Evolutionary conservation across 2,797 vertebrate species (phyloP).

Genomic region (Molossus molossus): DNA sequence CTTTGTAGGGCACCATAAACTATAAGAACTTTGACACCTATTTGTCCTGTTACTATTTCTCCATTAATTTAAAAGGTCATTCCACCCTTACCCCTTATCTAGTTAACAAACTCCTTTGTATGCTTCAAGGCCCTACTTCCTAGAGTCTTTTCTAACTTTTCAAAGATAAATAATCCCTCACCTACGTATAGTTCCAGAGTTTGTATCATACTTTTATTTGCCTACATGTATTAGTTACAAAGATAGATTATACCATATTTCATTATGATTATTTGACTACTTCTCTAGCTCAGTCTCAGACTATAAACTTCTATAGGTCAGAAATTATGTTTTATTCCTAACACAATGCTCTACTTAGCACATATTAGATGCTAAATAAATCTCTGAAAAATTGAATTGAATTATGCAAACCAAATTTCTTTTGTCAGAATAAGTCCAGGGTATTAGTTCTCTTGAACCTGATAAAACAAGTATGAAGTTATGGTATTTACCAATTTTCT

Average conservation of each 20-base stretch:
- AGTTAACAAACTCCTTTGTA: neutral
- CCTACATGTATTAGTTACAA: neutral
- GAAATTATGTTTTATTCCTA: neutral
- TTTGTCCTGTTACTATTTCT: neutral
- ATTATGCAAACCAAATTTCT: neutral
- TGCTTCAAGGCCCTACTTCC: neutral
- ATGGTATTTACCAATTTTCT: neutral
- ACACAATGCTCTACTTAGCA: neutral
- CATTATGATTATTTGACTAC: neutral
- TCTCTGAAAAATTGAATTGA: conserved; percentile 1
- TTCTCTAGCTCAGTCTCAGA: neutral
- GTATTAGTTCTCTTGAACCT: neutral
- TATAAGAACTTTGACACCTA: neutral
- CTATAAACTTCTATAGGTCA: neutral
- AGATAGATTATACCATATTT: neutral
- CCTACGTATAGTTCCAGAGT: neutral
- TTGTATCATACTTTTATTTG: neutral
- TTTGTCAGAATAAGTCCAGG: neutral
- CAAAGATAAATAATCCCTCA: conserved; percentile 8
- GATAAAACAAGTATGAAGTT: neutral
- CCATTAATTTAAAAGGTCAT: neutral
- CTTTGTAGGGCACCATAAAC: neutral
- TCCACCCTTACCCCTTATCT: neutral
- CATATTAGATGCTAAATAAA: conserved; percentile 20
- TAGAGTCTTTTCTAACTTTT: neutral